Conservation (phyloP, 2,113 vertebrate genomes). For the Chloroceryle aenea region DNA sequence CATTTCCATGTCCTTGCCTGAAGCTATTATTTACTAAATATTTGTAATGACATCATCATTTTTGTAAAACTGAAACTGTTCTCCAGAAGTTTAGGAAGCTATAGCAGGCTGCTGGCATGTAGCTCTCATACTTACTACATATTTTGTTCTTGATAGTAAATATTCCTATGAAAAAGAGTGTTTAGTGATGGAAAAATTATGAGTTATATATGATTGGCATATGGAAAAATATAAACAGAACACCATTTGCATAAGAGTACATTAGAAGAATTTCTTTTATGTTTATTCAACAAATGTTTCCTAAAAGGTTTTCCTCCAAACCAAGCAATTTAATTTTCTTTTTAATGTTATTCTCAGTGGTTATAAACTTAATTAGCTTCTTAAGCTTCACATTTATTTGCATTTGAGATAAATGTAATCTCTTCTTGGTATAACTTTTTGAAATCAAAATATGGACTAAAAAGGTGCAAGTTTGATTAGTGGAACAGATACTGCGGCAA, state of each 20-base stretch:
- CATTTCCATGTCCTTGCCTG: background rate
- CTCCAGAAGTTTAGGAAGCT: background rate
- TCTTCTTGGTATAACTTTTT: slow-evolving; percentile 72
- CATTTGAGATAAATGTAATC: slow-evolving; percentile 74
- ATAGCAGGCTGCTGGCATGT: background rate
- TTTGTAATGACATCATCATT: background rate
- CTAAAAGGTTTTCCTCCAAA: slow-evolving; percentile 75
- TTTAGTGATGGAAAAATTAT: slow-evolving; percentile 29
- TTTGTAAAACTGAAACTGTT: background rate
- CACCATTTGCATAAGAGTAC: slow-evolving; percentile 34
- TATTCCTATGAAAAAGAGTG: background rate
- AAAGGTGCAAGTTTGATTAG: slow-evolving; percentile 77
- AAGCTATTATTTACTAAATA: background rate
- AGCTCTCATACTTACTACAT: background rate
- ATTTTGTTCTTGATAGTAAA: background rate
- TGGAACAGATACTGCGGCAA: slow-evolving; percentile 73
- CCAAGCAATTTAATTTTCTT: slow-evolving; percentile 79
- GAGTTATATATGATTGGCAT: slow-evolving; percentile 32
- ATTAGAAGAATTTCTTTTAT: slow-evolving; percentile 58
- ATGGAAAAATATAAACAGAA: slow-evolving; percentile 58
- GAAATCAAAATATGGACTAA: slow-evolving; percentile 76
- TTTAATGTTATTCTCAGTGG: slow-evolving; percentile 73
- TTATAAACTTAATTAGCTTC: slow-evolving; percentile 80
- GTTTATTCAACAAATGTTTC: slow-evolving; percentile 76
- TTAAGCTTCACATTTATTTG: slow-evolving; percentile 75